Percentiles rank a stretch among this genome's conserved stretches.
Evolutionary conservation across 2,113 vertebrate genomes (phyloP).

Genomic region (Cygnus atratus): DNA sequence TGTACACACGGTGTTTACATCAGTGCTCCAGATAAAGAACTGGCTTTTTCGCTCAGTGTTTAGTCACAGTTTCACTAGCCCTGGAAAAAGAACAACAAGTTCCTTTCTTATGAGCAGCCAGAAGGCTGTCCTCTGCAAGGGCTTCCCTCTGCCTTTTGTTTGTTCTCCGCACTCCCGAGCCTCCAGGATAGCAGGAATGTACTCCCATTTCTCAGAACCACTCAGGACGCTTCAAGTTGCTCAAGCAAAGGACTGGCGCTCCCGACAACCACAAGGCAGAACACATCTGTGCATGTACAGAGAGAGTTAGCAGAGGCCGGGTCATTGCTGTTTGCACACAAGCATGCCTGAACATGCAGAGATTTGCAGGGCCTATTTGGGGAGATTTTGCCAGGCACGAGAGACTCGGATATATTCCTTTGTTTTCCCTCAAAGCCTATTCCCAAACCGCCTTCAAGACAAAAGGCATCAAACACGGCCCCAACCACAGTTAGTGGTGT

Average conservation of each 20-base stretch:
- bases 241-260: background rate
- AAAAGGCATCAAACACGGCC: background rate
- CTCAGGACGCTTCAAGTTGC: background rate
- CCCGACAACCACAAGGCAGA: background rate
- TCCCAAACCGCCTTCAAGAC: background rate
- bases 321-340: background rate
- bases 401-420: background rate
- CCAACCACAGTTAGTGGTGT: background rate
- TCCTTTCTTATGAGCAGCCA: background rate
- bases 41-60: background rate
- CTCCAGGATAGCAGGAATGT: background rate
- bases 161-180: background rate
- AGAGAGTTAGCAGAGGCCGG: background rate
- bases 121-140: background rate
- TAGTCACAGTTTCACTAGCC: background rate
- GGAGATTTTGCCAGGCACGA: background rate
- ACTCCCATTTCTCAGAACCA: background rate
- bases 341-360: background rate
- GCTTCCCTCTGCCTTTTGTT: background rate
- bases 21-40: background rate
- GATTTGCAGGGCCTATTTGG: background rate
- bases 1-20: background rate
- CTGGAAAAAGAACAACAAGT: background rate
- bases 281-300: fast-evolving
- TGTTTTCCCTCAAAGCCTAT: background rate